Conservation (phyloP, 2,797 vertebrate species). For the Podargus strigoides region DNA sequence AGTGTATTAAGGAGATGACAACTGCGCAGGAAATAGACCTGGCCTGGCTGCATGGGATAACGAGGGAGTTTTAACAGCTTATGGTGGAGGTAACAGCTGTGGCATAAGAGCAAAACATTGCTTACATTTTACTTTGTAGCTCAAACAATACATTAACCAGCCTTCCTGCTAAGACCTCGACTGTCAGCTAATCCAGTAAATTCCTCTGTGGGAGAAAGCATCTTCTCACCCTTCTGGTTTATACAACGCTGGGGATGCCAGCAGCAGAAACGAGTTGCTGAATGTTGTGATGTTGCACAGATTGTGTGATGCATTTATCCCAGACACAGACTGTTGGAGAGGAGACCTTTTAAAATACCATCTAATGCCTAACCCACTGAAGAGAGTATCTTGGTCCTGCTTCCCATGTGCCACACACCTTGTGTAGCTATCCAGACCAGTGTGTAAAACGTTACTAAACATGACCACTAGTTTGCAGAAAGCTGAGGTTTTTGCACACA, state of each 20-base stretch:
- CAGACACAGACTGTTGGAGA: not conserved
- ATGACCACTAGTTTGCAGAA: not conserved
- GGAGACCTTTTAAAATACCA: not conserved
- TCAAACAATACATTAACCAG: not conserved
- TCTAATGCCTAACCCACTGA: not conserved
- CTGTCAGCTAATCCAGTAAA: conserved; percentile 21
- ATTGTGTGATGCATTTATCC: not conserved
- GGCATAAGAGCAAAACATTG: not conserved
- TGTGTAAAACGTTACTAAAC: not conserved
- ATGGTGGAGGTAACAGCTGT: conserved; percentile 37
- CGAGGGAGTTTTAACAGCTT: conserved; percentile 61
- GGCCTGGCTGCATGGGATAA: conserved; percentile 13
- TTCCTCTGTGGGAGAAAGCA: not conserved
- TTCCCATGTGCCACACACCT: not conserved
- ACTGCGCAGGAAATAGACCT: conserved; percentile 53
- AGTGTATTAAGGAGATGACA: conserved; percentile 64
- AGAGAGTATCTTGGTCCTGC: not conserved
- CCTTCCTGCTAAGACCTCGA: conserved; percentile 5
- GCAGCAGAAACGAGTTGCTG: not conserved
- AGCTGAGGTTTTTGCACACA: not conserved
- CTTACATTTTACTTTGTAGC: conserved; percentile 1
- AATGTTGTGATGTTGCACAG: not conserved
- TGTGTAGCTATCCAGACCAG: not conserved
- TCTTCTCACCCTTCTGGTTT: not conserved
- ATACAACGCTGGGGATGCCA: not conserved